phyloP scores from a whole-genome alignment of 2,797 vertebrate species.

The Macrochelys suwanniensis region DNA sequence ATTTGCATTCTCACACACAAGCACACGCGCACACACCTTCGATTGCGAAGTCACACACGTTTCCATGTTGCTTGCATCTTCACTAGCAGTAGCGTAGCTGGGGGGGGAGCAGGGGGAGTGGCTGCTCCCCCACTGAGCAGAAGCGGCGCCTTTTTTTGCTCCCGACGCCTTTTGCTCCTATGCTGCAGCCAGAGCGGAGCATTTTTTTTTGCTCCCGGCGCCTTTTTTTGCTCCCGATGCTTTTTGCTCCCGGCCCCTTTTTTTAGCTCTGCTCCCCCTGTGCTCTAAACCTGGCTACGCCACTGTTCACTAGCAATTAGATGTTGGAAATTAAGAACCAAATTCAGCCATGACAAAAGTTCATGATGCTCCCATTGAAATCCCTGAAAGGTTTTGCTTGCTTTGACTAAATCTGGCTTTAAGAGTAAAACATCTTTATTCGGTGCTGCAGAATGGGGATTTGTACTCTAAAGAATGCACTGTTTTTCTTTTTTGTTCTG shows the following conservation, averaged over 20 bases:
- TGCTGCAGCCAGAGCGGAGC: no score
- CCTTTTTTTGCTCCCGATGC: no score
- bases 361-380: background rate
- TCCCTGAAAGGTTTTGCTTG: background rate
- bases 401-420: background rate
- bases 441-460: background rate
- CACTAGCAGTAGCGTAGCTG: background rate
- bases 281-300: no score
- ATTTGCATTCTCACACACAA: background rate
- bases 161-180: no score
- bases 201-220: no score
- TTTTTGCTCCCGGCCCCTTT: no score
- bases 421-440: slow-evolving; percentile 13
- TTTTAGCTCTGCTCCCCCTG: no score
- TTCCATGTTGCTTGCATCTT: slow-evolving; percentile 28
- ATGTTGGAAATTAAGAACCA: slow-evolving; percentile 1
- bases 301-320: background rate
- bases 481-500: background rate
- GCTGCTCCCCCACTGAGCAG: no score
- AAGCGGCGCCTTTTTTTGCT: no score
- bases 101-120: no score
- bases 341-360: slow-evolving; percentile 18
- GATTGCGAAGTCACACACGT: background rate
- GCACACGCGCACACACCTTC: background rate
- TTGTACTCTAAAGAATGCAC: background rate